phyloP scores from a whole-genome alignment of 1,140 invertebrate genomes.

The Drosophila pseudoananassae region DNA sequence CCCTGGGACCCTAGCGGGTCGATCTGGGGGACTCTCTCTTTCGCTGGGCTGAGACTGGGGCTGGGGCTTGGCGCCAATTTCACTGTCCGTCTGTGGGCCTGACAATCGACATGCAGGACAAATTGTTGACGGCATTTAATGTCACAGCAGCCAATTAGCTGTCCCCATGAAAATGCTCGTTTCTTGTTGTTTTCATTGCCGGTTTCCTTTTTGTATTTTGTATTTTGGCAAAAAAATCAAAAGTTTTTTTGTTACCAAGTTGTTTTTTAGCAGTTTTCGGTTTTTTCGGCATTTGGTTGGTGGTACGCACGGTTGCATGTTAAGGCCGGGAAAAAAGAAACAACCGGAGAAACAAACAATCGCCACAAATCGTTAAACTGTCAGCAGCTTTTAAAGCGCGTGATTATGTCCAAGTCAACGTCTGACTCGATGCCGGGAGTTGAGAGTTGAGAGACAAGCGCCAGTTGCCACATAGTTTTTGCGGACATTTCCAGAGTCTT shows the following conservation, averaged over 20 bases:
- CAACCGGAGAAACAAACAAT: slow-evolving; percentile 70
- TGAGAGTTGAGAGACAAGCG: slow-evolving; percentile 47
- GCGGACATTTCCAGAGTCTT: slow-evolving; percentile 1
- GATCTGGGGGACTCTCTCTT: slow-evolving; percentile 19
- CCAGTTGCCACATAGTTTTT: slow-evolving; percentile 47
- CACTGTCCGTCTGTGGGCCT: slow-evolving; percentile 53
- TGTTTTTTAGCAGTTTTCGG: slow-evolving; percentile 18
- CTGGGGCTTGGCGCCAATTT: slow-evolving; percentile 70
- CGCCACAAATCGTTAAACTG: slow-evolving; percentile 82
- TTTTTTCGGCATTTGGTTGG: slow-evolving; percentile 41
- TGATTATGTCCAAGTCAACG: slow-evolving; percentile 74
- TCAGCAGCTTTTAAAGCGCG: slow-evolving; percentile 80
- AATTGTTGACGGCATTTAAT: slow-evolving; percentile 82
- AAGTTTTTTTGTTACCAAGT: slow-evolving; percentile 35
- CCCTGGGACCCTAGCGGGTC: not conserved
- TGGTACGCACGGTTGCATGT: slow-evolving; percentile 76
- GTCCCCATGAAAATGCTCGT: slow-evolving; percentile 77
- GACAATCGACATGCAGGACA: slow-evolving; percentile 81
- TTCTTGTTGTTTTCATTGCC: slow-evolving; percentile 40
- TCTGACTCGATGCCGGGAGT: slow-evolving; percentile 51
- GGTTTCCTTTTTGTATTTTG: slow-evolving; percentile 27
- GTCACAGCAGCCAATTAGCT: slow-evolving; percentile 81
- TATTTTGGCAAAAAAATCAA: slow-evolving; percentile 41
- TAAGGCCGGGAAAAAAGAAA: slow-evolving; percentile 39
- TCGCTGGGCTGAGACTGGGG: slow-evolving; percentile 1